These are phyloP conservation scores for Agonum fuliginosum DNA, from an alignment of 2,888 invertebrate genomes.

Conservation along the genomic window DNA sequence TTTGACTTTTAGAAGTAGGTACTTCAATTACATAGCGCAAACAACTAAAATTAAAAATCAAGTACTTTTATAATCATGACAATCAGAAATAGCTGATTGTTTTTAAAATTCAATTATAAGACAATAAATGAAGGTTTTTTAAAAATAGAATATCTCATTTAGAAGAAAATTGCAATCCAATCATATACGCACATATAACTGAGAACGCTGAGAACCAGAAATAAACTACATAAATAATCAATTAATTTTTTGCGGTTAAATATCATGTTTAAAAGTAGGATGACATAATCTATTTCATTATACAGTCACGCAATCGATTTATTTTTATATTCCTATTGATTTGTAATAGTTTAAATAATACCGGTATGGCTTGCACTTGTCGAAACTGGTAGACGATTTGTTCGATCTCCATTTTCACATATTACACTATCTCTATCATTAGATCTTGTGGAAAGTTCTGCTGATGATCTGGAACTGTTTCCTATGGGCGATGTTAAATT, in stretches of 20 bases:
- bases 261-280: conserved; percentile 2
- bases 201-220: neutral
- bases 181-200: neutral
- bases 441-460: conserved; percentile 36
- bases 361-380: conserved; percentile 17
- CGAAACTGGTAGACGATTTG: conserved; percentile 11
- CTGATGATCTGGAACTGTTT: conserved; percentile 26
- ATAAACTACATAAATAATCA: conserved; percentile 10
- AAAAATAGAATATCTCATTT: conserved; percentile 27
- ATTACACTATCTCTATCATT: conserved; percentile 64
- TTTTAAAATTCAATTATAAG: neutral
- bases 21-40: no score
- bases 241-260: conserved; percentile 35
- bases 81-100: no score
- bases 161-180: conserved; percentile 29
- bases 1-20: neutral
- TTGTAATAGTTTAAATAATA: conserved; percentile 1
- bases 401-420: conserved; percentile 68
- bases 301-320: conserved; percentile 40
- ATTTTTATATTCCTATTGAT: conserved; percentile 31
- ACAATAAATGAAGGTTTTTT: conserved; percentile 25
- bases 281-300: conserved; percentile 9
- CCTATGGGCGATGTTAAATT: conserved; percentile 18
- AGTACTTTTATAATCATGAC: no score
- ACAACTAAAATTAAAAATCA: no score